Evolutionary conservation across 2,888 invertebrate genomes (phyloP), one percentile per base, ranked within the genome.

Genomic region (Gryllus longicercus): DNA sequence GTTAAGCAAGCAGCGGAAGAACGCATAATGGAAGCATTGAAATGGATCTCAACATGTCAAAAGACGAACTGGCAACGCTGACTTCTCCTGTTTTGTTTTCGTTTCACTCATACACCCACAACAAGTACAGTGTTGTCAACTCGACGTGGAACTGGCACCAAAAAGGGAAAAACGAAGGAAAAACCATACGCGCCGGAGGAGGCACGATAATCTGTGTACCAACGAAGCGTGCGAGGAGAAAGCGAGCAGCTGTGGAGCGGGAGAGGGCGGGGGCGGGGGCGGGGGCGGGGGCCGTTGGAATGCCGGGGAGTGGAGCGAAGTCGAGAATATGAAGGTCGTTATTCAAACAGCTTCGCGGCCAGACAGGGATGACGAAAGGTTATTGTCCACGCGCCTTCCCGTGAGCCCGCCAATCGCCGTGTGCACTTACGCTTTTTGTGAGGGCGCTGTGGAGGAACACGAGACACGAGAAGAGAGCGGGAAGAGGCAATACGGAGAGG

Each of bases 1-100:
- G 63, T 63, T 63, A 63, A 63, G 63, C 63, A 63, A 63, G 63
- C 63, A 63, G 63, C 63, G 63, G 63, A 63, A 63, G 63, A 63
- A 63, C 63, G 16, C 63, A 63, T 63, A 63, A 63, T 63, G 63
- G 63, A 63, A 16, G 63, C 63, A 63, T 63, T 63, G 63, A 63
- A 63, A 63, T 63, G 63, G 63, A 63, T 63, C 63, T 63, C 63
- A 63, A 63, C 63, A 63, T 63, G 63, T 63, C 63, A n/a, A 63
- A 63, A 14, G 63, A 63, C 63, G 63, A 63, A 63, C 63, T 63
- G 63, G 63, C 63, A 63, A 63, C 63, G 63, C 63, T n/a, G 63
- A n/a, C n/a, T n/a, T 63, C 63, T 63, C 63, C n/a, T 63, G 63
- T 63, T 63, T 63, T 63, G 63, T n/a, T 63, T 63, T 63, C 63